Evolutionary conservation across 2,797 vertebrate genomes (phyloP), one percentile per base, ranked within the genome.

Genomic region (Telmatherina bonti): DNA sequence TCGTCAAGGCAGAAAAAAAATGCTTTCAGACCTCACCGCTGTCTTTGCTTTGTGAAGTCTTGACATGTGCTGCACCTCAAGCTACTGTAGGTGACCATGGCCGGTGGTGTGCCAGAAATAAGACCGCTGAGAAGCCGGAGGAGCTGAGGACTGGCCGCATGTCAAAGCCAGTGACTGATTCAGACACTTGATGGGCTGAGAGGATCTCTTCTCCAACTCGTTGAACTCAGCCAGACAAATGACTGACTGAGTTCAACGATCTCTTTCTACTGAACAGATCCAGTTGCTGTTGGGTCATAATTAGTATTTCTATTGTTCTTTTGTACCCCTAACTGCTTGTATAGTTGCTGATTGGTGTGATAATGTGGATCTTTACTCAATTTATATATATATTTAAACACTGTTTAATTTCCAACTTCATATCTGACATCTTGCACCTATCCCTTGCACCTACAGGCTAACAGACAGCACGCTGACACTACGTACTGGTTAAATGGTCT

Each of bases 31-130:
- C 78, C 78, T 88, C 79, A 73, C 76, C 80, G 82, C 80, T 82
- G 79, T 88, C 67, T 82, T 85, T 72, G 87, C 83, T 88, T 85
- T 20, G 76, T 74, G 72, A 88, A 69, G 79, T 84, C 62, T 62
- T 31, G 59, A 79, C 68, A 58, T 70, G 70, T 63, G 71, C 85
- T 63, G 79, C 83, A 63, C 68, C 76, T 70, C 45, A 3, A 52
- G 72, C 67, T 31, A 1, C 67, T 33, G 73, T 7, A 53, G 70
- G 67, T 56, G 51, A 52, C 70, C 1, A 33, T 1, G 36, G 36
- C 31, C 4, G 56, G 31, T 15, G 27, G 51, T 8, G 62, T 24
- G 54, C 7, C 8, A 1, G 29, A 29, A 62, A 18, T 52, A 51
- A 62, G 69, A 45, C 43, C 0, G 11, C 56, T 0, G 58, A 67